phyloP scores from a whole-genome alignment of 2,888 invertebrate species.

The Drosophila diplacantha region DNA sequence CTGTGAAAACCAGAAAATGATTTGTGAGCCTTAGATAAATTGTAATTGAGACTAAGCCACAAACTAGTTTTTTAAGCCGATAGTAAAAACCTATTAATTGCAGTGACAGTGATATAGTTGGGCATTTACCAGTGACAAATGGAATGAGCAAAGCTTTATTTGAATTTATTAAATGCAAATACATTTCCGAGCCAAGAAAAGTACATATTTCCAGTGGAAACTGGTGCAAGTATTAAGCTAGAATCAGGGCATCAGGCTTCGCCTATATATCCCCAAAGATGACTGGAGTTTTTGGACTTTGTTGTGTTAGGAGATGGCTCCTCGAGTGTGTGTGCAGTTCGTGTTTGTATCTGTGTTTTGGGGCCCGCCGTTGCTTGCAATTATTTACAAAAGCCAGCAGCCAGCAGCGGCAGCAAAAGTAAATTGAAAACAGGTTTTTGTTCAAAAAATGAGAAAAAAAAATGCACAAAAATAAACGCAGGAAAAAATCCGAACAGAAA shows the following conservation, averaged over 20 bases:
- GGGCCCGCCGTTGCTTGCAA: constrained; percentile 65
- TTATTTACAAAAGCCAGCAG: constrained; percentile 64
- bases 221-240: not conserved
- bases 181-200: not conserved
- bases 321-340: constrained; percentile 12
- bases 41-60: not conserved
- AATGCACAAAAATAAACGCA: constrained; percentile 4
- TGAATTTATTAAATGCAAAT: not conserved
- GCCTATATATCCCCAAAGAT: constrained; percentile 18
- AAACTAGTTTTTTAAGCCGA: constrained; percentile 3
- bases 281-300: constrained; percentile 43
- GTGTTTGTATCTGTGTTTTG: constrained; percentile 48
- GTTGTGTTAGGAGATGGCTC: constrained; percentile 16
- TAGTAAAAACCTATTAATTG: not conserved
- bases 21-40: constrained; percentile 2
- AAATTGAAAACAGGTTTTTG: constrained; percentile 68
- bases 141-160: constrained; percentile 11
- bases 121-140: constrained; percentile 1
- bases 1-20: not conserved
- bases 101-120: constrained; percentile 7
- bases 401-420: constrained; percentile 58
- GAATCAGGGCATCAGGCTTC: constrained; percentile 11
- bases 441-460: constrained; percentile 41
- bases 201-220: not conserved
- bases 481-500: constrained; percentile 33